Evolutionary conservation across 2,113 vertebrate species (phyloP).

Genomic region (Cyprinodon variegatus): DNA sequence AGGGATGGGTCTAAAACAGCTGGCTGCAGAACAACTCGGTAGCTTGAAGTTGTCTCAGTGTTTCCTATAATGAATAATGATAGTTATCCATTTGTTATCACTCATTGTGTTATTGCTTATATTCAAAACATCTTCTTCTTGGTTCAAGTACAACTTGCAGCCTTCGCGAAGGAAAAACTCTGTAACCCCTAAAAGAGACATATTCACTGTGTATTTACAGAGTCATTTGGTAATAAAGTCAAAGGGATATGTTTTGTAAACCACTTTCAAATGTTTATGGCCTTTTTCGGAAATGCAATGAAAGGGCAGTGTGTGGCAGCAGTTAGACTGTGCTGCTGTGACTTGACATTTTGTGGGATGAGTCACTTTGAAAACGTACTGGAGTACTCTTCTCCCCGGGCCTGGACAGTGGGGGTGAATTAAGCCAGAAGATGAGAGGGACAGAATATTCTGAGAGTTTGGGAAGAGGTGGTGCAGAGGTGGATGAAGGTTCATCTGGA

Average conservation of each 20-base stretch:
- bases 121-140: not conserved
- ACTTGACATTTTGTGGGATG: too few relatives aligned
- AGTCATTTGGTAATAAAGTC: not conserved
- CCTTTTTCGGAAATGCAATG: not conserved
- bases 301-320: too few relatives aligned
- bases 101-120: not conserved
- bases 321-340: too few relatives aligned
- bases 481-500: too few relatives aligned
- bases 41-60: not conserved
- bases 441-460: too few relatives aligned
- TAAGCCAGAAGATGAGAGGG: too few relatives aligned
- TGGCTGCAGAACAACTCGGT: conserved; percentile 21
- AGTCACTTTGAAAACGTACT: too few relatives aligned
- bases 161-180: conserved; percentile 20
- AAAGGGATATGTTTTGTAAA: not conserved
- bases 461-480: too few relatives aligned
- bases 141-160: conserved; percentile 18
- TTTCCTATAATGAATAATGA: not conserved
- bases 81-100: not conserved
- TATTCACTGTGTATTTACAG: not conserved
- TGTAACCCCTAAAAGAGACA: conserved; percentile 8
- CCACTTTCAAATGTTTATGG: too few relatives aligned
- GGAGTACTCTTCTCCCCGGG: too few relatives aligned
- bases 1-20: not conserved
- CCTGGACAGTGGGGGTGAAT: too few relatives aligned